A percentile compares a stretch with the other conserved stretches of the same genome.
These are phyloP conservation scores for Theretra japonica DNA, from an alignment of 2,888 invertebrate genomes.

Conservation along the genomic window DNA sequence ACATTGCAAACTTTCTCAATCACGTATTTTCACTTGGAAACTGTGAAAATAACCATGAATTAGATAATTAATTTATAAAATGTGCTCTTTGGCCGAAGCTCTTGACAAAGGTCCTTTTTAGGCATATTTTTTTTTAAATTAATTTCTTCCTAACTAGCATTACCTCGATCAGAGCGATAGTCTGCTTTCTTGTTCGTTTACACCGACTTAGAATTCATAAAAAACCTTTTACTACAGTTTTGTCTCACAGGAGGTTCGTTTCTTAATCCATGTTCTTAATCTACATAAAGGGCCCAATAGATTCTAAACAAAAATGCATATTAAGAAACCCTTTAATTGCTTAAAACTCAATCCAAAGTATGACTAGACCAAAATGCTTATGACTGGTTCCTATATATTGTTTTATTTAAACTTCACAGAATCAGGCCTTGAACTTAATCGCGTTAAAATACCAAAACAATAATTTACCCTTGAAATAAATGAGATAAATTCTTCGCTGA, in stretches of 20 bases:
- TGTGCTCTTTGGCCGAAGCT: not conserved
- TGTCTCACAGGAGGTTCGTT: too few relatives aligned
- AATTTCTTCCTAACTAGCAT: too few relatives aligned
- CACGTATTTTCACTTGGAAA: constrained; percentile 5
- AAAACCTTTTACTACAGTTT: too few relatives aligned
- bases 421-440: not conserved
- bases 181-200: too few relatives aligned
- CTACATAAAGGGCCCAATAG: too few relatives aligned
- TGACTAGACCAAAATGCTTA: not conserved
- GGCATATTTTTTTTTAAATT: too few relatives aligned
- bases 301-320: too few relatives aligned
- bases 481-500: not conserved
- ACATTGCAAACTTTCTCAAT: not conserved
- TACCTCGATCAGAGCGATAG: too few relatives aligned
- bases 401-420: not conserved
- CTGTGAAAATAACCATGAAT: not conserved
- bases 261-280: too few relatives aligned
- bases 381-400: not conserved
- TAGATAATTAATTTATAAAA: not conserved
- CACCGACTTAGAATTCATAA: too few relatives aligned
- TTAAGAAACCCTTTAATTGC: not conserved
- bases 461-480: not conserved
- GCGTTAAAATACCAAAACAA: not conserved
- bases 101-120: too few relatives aligned
- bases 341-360: not conserved